Evolutionary conservation across 2,113 vertebrate species (phyloP).

Genomic region (Oxygymnocypris stewartii): DNA sequence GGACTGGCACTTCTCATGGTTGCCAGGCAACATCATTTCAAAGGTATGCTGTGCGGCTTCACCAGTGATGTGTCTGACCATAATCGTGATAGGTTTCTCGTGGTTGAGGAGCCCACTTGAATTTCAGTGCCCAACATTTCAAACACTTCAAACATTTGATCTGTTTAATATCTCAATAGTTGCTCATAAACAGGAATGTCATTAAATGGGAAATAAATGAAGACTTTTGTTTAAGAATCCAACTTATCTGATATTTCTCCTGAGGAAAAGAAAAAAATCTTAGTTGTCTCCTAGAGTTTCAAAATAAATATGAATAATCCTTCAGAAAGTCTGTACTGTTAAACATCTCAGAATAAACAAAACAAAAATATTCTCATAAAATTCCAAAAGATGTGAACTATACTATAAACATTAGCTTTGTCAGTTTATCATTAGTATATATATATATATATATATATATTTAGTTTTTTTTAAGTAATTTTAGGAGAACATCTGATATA

Average conservation of each 20-base stretch:
- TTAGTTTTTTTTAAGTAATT: too few relatives aligned
- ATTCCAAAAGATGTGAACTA: too few relatives aligned
- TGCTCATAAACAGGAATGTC: not conserved
- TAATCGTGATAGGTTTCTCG: slow-evolving; percentile 56
- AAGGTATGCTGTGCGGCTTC: slow-evolving; percentile 61
- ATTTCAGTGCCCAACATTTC: not conserved
- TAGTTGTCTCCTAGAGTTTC: too few relatives aligned
- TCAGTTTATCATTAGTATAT: too few relatives aligned
- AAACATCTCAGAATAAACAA: too few relatives aligned
- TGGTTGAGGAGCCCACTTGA: slow-evolving; percentile 30
- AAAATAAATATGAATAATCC: too few relatives aligned
- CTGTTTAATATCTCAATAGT: not conserved
- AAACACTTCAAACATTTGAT: not conserved
- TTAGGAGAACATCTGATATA: too few relatives aligned
- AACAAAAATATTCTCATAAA: too few relatives aligned
- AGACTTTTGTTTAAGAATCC: not conserved
- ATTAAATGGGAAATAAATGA: not conserved
- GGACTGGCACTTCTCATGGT: slow-evolving; percentile 64
- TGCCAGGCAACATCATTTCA: slow-evolving; percentile 73
- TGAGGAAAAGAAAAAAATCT: not conserved
- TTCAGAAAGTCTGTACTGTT: too few relatives aligned
- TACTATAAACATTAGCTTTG: too few relatives aligned
- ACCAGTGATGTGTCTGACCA: slow-evolving; percentile 50
- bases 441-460: too few relatives aligned
- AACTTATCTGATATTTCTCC: not conserved